Percentiles rank a stretch among this genome's conserved stretches.
These are phyloP conservation scores for Phengaris alcon DNA, from an alignment of 2,888 invertebrate species.

Conservation along the genomic window DNA sequence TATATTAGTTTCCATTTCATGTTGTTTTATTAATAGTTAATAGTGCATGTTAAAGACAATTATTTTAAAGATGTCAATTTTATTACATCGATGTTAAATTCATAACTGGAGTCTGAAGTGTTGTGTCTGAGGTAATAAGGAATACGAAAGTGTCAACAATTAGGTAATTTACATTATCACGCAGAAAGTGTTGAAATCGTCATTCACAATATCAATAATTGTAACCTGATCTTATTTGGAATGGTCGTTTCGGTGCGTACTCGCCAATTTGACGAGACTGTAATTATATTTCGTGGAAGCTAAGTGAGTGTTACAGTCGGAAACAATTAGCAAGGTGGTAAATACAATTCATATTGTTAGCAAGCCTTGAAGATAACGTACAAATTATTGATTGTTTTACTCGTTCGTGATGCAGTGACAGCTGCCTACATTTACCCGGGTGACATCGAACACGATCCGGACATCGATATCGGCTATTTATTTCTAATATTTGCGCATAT, in stretches of 20 bases:
- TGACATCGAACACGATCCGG: background rate
- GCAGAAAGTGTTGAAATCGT: slow-evolving; percentile 5
- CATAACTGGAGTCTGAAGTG: background rate
- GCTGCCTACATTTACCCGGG: background rate
- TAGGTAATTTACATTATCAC: slow-evolving; percentile 8
- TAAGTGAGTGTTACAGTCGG: slow-evolving; percentile 43
- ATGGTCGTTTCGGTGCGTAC: background rate
- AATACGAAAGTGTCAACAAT: slow-evolving; percentile 8
- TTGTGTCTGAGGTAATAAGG: background rate
- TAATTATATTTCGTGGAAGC: slow-evolving; percentile 28
- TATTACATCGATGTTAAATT: background rate
- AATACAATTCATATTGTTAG: slow-evolving; percentile 43
- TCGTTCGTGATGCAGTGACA: slow-evolving; percentile 13
- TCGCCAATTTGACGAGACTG: slow-evolving; percentile 33
- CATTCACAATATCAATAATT: slow-evolving; percentile 1
- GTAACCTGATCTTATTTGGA: slow-evolving; percentile 3
- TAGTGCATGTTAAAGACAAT: background rate
- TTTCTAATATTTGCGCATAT: background rate
- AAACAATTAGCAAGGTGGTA: slow-evolving; percentile 72
- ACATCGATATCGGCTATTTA: background rate
- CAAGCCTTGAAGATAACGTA: slow-evolving; percentile 7
- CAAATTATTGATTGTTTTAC: slow-evolving; percentile 27
- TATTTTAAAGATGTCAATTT: background rate
- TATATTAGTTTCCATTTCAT: too few species aligned
- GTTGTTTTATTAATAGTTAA: too few species aligned